phyloP scores from a whole-genome alignment of 2,888 invertebrate species.

The Cremastinae sp. region DNA sequence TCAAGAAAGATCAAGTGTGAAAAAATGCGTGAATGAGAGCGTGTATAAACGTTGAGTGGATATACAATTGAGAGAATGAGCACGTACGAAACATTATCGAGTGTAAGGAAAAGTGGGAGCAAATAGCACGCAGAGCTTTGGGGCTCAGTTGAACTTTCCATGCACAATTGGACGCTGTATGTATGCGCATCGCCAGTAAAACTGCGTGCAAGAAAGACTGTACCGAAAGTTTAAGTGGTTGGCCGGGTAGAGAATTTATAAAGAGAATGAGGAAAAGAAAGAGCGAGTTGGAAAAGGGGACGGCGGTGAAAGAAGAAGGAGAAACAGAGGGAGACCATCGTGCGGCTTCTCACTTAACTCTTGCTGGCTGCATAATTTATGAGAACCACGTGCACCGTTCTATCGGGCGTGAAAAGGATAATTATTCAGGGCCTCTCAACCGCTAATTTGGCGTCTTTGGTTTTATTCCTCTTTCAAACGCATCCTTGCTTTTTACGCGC shows the following conservation, averaged over 20 bases:
- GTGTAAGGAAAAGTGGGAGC: slow-evolving; percentile 33
- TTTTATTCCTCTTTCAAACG: slow-evolving; percentile 41
- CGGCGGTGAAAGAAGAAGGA: slow-evolving; percentile 26
- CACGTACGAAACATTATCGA: slow-evolving; percentile 48
- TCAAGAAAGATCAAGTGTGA: not conserved
- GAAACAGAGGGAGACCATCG: slow-evolving; percentile 45
- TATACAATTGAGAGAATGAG: slow-evolving; percentile 11
- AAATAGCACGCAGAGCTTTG: slow-evolving; percentile 49
- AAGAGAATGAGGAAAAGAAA: slow-evolving; percentile 41
- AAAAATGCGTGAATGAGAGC: not conserved
- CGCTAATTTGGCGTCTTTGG: slow-evolving; percentile 59
- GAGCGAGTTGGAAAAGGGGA: slow-evolving; percentile 10
- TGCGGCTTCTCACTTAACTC: slow-evolving; percentile 44
- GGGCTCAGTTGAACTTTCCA: slow-evolving; percentile 48
- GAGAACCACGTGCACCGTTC: slow-evolving; percentile 56
- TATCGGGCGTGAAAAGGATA: slow-evolving; percentile 60
- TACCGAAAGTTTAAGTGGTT: slow-evolving; percentile 59
- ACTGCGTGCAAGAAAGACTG: slow-evolving; percentile 57
- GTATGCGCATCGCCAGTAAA: slow-evolving; percentile 34
- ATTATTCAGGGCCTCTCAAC: slow-evolving; percentile 57
- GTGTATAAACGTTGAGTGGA: too few species aligned
- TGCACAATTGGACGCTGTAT: slow-evolving; percentile 46
- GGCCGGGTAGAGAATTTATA: slow-evolving; percentile 23
- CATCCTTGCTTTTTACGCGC: slow-evolving; percentile 9
- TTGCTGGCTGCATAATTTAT: slow-evolving; percentile 60